Percentiles rank a stretch among this genome's conserved stretches.
phyloP scores from a whole-genome alignment of 2,888 invertebrate genomes.

The Phengaris alcon region DNA sequence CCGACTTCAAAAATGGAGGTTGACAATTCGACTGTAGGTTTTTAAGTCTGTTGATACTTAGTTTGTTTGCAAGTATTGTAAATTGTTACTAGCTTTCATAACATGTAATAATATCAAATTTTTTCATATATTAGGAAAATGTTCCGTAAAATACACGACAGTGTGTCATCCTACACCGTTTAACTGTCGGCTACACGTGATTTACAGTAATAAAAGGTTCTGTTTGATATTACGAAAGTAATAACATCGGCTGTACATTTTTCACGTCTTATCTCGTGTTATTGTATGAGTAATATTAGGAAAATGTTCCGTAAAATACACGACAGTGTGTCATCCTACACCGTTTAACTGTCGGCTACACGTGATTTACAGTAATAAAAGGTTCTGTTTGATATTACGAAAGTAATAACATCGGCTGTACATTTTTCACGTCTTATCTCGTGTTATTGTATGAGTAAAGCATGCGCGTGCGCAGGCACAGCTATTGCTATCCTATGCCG shows the following conservation, averaged over 20 bases:
- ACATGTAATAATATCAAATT: too few relatives aligned
- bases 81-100: too few relatives aligned
- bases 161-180: neutral
- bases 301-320: neutral
- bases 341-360: slow-evolving; percentile 1
- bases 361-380: slow-evolving; percentile 17
- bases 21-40: too few relatives aligned
- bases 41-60: too few relatives aligned
- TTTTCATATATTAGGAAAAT: neutral
- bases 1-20: too few relatives aligned
- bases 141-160: neutral
- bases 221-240: slow-evolving; percentile 22
- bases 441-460: slow-evolving; percentile 9
- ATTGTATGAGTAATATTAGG: slow-evolving; percentile 9
- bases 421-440: slow-evolving; percentile 8
- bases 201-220: slow-evolving; percentile 18
- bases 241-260: slow-evolving; percentile 13
- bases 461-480: neutral
- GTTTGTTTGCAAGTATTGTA: too few relatives aligned
- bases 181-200: slow-evolving; percentile 9
- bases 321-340: neutral
- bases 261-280: slow-evolving; percentile 6
- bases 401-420: slow-evolving; percentile 12
- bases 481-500: neutral
- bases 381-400: slow-evolving; percentile 24